phyloP scores from a whole-genome alignment of 2,113 vertebrate species.

The Rhabdornis inornatus region DNA sequence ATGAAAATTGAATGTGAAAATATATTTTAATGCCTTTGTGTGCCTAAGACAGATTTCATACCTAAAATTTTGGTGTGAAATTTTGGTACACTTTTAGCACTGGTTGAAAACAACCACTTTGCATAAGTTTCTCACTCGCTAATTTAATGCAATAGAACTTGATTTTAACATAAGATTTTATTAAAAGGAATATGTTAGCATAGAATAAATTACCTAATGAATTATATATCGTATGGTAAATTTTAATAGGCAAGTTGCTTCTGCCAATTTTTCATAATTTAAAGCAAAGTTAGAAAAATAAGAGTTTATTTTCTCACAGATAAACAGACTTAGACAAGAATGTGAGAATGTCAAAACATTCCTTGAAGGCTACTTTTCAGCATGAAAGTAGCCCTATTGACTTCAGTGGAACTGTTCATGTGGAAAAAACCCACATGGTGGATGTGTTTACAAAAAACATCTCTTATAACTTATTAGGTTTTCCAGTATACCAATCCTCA shows the following conservation, averaged over 20 bases:
- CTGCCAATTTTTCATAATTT: not conserved
- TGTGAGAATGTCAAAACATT: not conserved
- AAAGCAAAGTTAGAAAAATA: not conserved
- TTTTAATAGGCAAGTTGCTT: not conserved
- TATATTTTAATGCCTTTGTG: not conserved
- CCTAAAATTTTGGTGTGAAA: not conserved
- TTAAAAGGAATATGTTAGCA: not conserved
- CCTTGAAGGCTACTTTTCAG: not conserved
- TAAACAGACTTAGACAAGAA: not conserved
- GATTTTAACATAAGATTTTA: not conserved
- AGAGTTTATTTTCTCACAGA: not conserved
- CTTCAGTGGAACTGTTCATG: not conserved
- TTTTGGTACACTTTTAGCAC: not conserved
- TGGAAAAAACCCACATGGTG: not conserved
- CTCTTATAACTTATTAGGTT: not conserved
- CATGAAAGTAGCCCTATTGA: not conserved
- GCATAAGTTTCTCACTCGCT: not conserved
- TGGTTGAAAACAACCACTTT: not conserved
- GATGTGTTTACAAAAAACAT: not conserved
- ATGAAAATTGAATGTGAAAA: not conserved
- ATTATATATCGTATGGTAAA: not conserved
- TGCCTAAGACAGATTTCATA: not conserved
- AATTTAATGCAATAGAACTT: not conserved
- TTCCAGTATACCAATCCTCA: not conserved
- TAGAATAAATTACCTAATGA: not conserved